Evolutionary conservation across 1,140 invertebrate genomes (phyloP).

Genomic region (Monomorium pharaonis): DNA sequence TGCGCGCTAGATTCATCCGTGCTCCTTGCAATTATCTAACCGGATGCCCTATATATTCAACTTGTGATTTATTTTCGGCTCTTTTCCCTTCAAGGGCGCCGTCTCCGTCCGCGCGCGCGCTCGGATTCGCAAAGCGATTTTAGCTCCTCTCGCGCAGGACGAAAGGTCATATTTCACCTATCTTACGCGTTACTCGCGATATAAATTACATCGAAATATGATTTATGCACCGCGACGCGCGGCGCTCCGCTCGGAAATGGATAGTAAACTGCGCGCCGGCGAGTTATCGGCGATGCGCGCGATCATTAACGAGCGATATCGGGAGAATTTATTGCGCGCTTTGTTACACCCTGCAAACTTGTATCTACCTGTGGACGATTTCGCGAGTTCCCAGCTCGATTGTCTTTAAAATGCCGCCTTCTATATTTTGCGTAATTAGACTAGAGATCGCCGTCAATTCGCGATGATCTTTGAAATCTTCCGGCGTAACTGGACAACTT

Average conservation of each 20-base stretch:
- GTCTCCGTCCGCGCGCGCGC: background rate
- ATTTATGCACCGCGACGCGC: conserved; percentile 43
- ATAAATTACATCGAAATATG: conserved; percentile 55
- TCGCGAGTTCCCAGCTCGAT: background rate
- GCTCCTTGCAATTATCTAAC: background rate
- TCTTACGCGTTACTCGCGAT: conserved; percentile 46
- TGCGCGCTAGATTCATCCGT: too few species aligned
- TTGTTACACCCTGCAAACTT: conserved; percentile 3
- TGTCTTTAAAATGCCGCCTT: background rate
- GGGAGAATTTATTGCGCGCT: conserved; percentile 37
- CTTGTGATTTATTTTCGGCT: background rate
- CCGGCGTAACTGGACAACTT: background rate
- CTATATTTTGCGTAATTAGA: background rate
- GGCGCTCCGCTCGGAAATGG: conserved; percentile 43
- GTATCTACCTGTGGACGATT: background rate
- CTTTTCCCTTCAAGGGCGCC: background rate
- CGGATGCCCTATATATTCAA: background rate
- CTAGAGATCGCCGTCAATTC: background rate
- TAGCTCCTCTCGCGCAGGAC: background rate
- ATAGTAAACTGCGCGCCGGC: conserved; percentile 45
- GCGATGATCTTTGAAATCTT: background rate
- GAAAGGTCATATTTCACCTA: conserved; percentile 46
- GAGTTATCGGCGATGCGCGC: conserved; percentile 44
- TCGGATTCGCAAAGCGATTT: background rate
- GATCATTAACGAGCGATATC: conserved; percentile 56